Percentiles rank a stretch among this genome's conserved stretches.
Conservation (phyloP, 2,888 invertebrate species). For the Tillus elongatus region DNA sequence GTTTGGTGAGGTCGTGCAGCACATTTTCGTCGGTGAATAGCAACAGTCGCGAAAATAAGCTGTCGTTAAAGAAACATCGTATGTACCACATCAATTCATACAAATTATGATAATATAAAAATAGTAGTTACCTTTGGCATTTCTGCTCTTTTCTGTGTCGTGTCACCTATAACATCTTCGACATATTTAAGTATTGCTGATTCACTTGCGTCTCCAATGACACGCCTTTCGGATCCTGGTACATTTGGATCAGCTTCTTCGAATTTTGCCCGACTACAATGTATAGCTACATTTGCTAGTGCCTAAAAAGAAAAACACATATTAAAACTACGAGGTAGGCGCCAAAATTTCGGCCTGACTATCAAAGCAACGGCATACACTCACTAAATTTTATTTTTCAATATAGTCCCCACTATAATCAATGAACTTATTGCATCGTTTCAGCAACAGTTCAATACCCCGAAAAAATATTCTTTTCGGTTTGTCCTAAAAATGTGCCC, state of each 20-base stretch:
- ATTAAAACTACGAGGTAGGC: too few species aligned
- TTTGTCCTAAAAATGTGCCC: too few species aligned
- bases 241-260: conserved; percentile 14
- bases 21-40: too few species aligned
- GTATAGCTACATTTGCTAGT: conserved; percentile 52
- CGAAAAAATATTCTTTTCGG: too few species aligned
- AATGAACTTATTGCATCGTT: too few species aligned
- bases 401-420: too few species aligned
- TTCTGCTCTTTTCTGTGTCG: conserved; percentile 40
- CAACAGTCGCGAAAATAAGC: too few species aligned
- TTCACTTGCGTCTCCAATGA: conserved; percentile 60
- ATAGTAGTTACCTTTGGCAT: conserved; percentile 43
- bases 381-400: too few species aligned
- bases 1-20: too few species aligned
- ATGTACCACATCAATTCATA: neutral
- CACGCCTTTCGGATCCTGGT: conserved; percentile 45
- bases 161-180: conserved; percentile 45
- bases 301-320: conserved; percentile 28
- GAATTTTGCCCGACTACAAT: conserved; percentile 65
- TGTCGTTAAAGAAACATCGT: neutral
- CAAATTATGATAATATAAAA: conserved; percentile 20
- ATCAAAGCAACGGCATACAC: too few species aligned
- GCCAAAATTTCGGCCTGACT: too few species aligned
- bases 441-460: too few species aligned
- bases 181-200: conserved; percentile 56